Base-by-base conservation (phyloP, 1,140 invertebrate species). In the Dufourea novaeangliae region DNA sequence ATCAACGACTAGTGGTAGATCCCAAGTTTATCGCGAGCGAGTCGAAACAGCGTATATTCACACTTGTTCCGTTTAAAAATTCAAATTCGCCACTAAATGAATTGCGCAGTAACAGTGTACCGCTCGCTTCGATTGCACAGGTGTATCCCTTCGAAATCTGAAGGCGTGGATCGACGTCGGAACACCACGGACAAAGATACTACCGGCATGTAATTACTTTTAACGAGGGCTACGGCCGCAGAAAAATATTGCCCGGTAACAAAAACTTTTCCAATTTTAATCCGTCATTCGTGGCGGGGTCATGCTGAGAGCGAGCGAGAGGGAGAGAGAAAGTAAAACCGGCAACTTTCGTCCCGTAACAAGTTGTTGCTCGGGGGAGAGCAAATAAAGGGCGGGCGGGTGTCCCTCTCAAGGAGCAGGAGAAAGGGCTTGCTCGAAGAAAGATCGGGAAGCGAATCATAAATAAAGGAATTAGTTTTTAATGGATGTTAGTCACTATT, bases 391-490 rank as follows among this genome's bases (percentile, higher is more conserved):
- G 79, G 70, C 73, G n/a, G n/a, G 79, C 29, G 59, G 54, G 61
- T 74, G 37, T 29, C 50, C 37, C 56, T 59, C 32, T n/a, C 20
- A 14, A 22, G 50, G 63, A 41, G 41, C 17, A 20, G 20, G n/a
- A n/a, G n/a, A n/a, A 57, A 62, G 50, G 56, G n/a, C 44, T 22
- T 46, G 11, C 70, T 54, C 52, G 68, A 64, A 70, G 70, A 41
- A 82, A 72, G 64, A 80, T 76, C 46, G 54, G 27, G 72, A 78
- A 74, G 72, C 62, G 66, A 66, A 63, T 68, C 77, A 76, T 87
- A 86, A 88, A 88, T 86, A 88, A 87, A 82, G 71, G 80, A 88
- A 87, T 88, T 88, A 88, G 84, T 86, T 87, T 88, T 88, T 88
- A 88, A 87, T 83, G 87, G 73, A 86, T 77, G 81, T 83, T 87